A percentile compares a stretch with the other conserved stretches of the same genome.
Conservation (phyloP, 2,113 vertebrate species). For the Argyrosomus japonicus region DNA sequence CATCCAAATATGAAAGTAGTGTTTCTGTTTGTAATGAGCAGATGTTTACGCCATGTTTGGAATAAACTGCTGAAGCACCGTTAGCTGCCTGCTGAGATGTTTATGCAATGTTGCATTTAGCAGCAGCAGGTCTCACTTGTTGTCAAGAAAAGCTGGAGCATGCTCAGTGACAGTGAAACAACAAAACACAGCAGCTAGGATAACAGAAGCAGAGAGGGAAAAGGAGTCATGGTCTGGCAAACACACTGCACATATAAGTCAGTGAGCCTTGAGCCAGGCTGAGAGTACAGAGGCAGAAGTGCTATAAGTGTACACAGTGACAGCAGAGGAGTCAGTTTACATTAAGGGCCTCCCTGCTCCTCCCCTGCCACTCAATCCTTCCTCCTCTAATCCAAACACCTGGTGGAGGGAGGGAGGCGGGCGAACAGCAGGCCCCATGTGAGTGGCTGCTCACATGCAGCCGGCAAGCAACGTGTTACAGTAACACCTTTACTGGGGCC, state of each 20-base stretch:
- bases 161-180: background rate
- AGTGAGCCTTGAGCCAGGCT: slow-evolving; percentile 4
- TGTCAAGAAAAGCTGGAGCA: background rate
- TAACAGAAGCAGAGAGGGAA: background rate
- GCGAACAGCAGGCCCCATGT: slow-evolving; percentile 66
- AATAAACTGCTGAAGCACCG: background rate
- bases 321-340: slow-evolving; percentile 70
- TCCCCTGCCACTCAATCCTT: slow-evolving; percentile 53
- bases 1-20: background rate
- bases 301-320: slow-evolving; percentile 48
- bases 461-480: slow-evolving; percentile 78
- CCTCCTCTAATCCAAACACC: slow-evolving; percentile 80
- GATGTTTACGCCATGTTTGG: slow-evolving; percentile 5
- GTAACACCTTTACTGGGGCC: slow-evolving; percentile 77
- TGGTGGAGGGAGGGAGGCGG: slow-evolving; percentile 58
- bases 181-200: slow-evolving; percentile 3
- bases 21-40: background rate
- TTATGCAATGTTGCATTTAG: background rate
- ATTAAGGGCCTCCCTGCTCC: slow-evolving; percentile 62
- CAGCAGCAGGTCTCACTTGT: background rate
- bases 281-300: slow-evolving; percentile 22
- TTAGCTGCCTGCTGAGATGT: slow-evolving; percentile 1
- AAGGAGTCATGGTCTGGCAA: background rate
- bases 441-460: slow-evolving; percentile 81
- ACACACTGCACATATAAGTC: background rate